phyloP scores from a whole-genome alignment of 2,113 vertebrate genomes.

The Galeopterus variegatus region DNA sequence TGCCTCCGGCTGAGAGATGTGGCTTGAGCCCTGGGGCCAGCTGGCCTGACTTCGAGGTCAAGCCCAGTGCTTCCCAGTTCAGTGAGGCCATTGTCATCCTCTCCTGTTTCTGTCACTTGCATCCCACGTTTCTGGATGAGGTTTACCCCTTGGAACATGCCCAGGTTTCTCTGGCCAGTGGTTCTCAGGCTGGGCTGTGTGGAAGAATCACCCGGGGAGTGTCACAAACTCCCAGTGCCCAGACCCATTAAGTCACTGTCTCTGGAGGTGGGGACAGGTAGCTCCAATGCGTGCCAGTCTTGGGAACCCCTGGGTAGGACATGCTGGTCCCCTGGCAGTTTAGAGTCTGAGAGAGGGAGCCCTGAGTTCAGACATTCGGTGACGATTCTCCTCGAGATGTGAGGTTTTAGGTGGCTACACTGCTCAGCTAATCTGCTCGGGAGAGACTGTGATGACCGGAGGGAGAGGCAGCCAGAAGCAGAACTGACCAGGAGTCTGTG shows the following conservation, averaged over 20 bases:
- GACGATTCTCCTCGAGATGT: accelerated
- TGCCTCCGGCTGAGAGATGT: background rate
- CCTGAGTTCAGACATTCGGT: accelerated
- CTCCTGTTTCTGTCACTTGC: background rate
- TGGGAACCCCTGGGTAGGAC: background rate
- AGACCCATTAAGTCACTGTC: background rate
- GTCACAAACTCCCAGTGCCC: background rate
- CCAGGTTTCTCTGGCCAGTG: background rate
- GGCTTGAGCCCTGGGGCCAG: background rate
- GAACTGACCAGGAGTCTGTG: accelerated
- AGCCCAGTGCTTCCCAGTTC: background rate
- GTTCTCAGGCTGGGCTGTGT: background rate
- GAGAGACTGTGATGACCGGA: background rate
- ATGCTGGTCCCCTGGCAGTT: background rate
- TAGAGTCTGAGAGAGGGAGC: background rate
- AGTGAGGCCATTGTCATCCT: background rate
- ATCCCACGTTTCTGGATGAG: background rate
- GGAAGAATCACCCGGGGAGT: background rate
- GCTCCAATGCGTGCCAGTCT: too few relatives aligned
- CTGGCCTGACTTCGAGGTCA: background rate
- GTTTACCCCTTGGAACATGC: background rate
- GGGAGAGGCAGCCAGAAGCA: too few relatives aligned
- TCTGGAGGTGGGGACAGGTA: background rate
- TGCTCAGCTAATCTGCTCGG: too few relatives aligned
- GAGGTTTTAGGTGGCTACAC: background rate